phyloP scores from a whole-genome alignment of 2,113 vertebrate species.

The Centropus bengalensis region DNA sequence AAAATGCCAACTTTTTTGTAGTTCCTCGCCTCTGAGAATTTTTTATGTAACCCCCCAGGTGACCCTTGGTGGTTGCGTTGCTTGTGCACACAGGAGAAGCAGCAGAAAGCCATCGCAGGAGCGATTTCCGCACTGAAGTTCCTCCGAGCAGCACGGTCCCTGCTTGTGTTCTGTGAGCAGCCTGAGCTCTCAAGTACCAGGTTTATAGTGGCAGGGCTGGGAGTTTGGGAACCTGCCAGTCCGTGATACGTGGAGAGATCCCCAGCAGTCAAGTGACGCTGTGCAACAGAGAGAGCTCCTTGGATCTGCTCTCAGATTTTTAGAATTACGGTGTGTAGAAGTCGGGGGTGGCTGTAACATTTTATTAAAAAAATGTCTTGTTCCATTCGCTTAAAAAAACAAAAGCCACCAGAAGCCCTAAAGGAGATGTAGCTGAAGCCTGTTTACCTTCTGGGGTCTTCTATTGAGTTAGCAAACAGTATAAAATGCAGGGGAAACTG shows the following conservation, averaged over 20 bases:
- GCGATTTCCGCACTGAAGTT: neutral
- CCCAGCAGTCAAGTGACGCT: no score
- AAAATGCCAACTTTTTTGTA: neutral
- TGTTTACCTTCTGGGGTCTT: neutral
- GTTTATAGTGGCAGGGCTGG: neutral
- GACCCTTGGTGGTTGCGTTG: neutral
- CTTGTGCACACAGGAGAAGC: neutral
- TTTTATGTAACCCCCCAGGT: neutral
- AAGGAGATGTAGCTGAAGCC: neutral
- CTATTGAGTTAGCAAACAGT: neutral
- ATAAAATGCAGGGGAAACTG: neutral
- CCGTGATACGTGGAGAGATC: fast-evolving
- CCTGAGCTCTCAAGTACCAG: fast-evolving
- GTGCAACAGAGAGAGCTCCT: neutral
- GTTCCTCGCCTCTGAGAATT: neutral
- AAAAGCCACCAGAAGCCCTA: fast-evolving
- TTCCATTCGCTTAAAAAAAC: neutral
- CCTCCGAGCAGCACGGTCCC: neutral
- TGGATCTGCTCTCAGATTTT: neutral
- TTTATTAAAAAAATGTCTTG: no score
- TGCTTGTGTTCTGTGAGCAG: fast-evolving
- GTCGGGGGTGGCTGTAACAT: neutral
- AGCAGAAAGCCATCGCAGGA: no score
- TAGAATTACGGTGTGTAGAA: neutral
- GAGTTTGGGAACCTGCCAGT: fast-evolving